These are phyloP conservation scores for Halocaridina rubra DNA, from an alignment of 2,888 invertebrate genomes.

Conservation along the genomic window DNA sequence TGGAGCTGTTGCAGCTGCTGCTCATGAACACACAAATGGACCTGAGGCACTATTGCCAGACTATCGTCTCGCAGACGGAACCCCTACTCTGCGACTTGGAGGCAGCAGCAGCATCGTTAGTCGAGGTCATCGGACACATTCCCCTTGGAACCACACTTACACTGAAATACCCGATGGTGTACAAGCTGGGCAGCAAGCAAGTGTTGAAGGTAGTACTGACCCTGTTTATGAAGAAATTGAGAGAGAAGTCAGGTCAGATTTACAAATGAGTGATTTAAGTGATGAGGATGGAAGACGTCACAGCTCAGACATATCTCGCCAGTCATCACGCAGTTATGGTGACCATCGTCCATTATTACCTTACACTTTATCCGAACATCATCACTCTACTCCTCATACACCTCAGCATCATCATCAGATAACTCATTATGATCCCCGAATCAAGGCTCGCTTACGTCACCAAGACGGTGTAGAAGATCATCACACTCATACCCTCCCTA, in stretches of 20 bases:
- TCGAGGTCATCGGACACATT: slow-evolving; percentile 53
- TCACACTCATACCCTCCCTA: slow-evolving; percentile 42
- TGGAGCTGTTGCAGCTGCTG: slow-evolving; percentile 38
- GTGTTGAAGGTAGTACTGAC: slow-evolving; percentile 71
- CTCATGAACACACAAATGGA: slow-evolving; percentile 23
- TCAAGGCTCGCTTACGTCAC: slow-evolving; percentile 47
- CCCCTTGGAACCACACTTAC: slow-evolving; percentile 80
- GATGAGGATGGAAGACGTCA: slow-evolving; percentile 82
- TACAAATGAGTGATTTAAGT: slow-evolving; percentile 76
- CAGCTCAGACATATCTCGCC: slow-evolving; percentile 77
- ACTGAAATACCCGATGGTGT: slow-evolving; percentile 76
- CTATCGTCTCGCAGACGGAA: slow-evolving; percentile 57
- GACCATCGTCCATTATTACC: slow-evolving; percentile 84
- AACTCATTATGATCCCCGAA: slow-evolving; percentile 46
- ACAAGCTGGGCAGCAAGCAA: slow-evolving; percentile 2
- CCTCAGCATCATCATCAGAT: slow-evolving; percentile 42
- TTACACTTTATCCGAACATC: slow-evolving; percentile 57
- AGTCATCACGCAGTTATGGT: slow-evolving; percentile 81
- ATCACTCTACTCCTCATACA: slow-evolving; percentile 20
- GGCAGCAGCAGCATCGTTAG: slow-evolving; percentile 9
- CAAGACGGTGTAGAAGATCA: slow-evolving; percentile 32
- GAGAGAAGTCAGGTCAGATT: slow-evolving; percentile 64
- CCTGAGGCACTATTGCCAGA: slow-evolving; percentile 61
- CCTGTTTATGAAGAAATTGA: slow-evolving; percentile 79
- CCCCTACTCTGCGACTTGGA: slow-evolving; percentile 51